Evolutionary conservation across 2,888 invertebrate species (phyloP).

Genomic region (Limnephilus lunatus): DNA sequence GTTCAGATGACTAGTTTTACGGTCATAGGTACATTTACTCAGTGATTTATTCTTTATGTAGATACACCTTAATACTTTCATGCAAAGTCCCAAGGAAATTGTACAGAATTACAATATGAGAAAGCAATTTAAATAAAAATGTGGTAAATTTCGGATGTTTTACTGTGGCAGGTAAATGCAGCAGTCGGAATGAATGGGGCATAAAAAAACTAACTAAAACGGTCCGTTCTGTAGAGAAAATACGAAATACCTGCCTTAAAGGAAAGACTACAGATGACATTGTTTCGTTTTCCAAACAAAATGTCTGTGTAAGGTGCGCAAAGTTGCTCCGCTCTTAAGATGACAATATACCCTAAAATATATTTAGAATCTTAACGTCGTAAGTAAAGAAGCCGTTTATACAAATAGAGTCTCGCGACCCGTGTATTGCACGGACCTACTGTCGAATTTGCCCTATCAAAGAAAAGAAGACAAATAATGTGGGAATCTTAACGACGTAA

Average conservation of each 20-base stretch:
- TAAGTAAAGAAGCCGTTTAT: no score
- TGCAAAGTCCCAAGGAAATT: not conserved
- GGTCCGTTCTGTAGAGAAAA: not conserved
- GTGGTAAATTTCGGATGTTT: not conserved
- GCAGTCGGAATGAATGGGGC: not conserved
- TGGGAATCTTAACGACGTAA: no score
- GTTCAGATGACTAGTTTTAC: not conserved
- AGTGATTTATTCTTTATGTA: not conserved
- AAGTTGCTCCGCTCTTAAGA: not conserved
- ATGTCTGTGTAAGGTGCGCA: constrained; percentile 18
- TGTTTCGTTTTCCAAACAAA: constrained; percentile 9
- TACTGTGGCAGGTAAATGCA: not conserved
- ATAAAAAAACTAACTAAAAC: not conserved
- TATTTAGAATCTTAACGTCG: no score
- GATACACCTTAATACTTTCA: not conserved
- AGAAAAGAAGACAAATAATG: no score
- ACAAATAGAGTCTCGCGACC: no score
- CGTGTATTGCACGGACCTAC: no score
- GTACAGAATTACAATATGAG: not conserved
- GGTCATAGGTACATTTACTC: not conserved
- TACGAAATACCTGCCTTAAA: not conserved
- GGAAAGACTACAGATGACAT: constrained; percentile 12
- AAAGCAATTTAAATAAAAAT: not conserved
- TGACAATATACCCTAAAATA: no score
- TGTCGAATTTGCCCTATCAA: no score